Conservation (phyloP, 2,113 vertebrate species). For the Myocastor coypus region DNA sequence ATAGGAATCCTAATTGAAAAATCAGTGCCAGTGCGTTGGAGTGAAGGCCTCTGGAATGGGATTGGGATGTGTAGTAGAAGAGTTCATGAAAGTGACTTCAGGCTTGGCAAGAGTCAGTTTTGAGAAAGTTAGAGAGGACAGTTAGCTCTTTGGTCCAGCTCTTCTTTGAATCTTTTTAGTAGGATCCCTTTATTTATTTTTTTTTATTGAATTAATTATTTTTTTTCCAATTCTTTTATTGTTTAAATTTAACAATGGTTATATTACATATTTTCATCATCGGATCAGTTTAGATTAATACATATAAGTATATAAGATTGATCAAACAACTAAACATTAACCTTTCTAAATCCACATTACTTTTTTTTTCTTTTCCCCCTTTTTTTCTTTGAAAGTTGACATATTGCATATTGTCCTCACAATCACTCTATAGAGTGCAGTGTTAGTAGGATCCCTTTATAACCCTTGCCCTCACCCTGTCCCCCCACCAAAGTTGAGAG, state of each 20-base stretch:
- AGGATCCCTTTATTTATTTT: conserved; percentile 24
- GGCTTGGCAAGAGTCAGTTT: background rate
- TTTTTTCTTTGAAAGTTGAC: no score
- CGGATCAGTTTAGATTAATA: no score
- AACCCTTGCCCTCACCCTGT: conserved; percentile 9
- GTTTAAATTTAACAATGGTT: no score
- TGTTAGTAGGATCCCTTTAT: background rate
- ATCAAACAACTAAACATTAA: no score
- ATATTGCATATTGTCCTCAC: no score
- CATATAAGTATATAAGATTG: no score
- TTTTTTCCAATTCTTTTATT: no score
- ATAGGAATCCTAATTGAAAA: conserved; percentile 15
- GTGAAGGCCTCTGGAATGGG: background rate
- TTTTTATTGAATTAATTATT: no score
- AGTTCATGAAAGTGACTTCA: background rate
- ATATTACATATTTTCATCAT: no score
- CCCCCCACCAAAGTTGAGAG: background rate
- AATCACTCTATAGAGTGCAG: no score
- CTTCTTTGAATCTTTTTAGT: background rate
- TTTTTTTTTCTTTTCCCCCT: no score
- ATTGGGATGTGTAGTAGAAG: background rate
- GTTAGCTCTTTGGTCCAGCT: background rate
- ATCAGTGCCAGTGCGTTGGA: background rate
- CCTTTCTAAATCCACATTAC: no score
- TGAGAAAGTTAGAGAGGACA: background rate